Evolutionary conservation across 2,113 vertebrate species (phyloP), one percentile per base, ranked within the genome.

Genomic region (Pangasianodon hypophthalmus): DNA sequence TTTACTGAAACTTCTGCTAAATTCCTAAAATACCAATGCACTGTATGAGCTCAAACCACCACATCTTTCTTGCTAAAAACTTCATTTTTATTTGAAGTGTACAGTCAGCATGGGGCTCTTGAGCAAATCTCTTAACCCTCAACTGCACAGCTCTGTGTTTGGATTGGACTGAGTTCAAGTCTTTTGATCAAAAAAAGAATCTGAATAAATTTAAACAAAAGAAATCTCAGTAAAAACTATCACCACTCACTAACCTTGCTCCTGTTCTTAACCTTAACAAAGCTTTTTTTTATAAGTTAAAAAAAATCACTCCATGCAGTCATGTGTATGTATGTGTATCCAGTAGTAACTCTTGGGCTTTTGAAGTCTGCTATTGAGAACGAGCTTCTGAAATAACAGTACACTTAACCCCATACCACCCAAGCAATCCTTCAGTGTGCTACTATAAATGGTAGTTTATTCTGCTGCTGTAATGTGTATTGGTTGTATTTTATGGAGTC

Each of bases 401-500:
- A 87, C 60, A 64, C 86, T 92, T 87, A 90, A 75, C 89, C 89
- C 56, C 56, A 58, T 87, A 69, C 46, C 62, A 64, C 80, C 75
- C 84, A 64, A 75, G 77, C 90, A 84, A 90, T 91, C 71, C 79
- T 90, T 90, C 83, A 84, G 62, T 41, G 52, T 54, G 86, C 75
- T 80, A 48, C 85, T 89, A 86, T 89, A 90, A 89, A 90, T 69
- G 26, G n/a, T 24, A 58, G 81, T 87, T 71, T 75, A 82, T 86
- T 88, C 88, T 86, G 69, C 85, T 90, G 84, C 58, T 87, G 88
- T 90, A 88, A 87, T 82, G 89, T 79, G 79, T 84, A 87, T 89
- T 89, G 85, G 86, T 77, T 87, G 73, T 90, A 85, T 89, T 92
- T 92, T 92, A 92, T 92, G 73, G 89, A 84, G 84, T 86, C 71